A percentile compares a stretch with the other conserved stretches of the same genome.
phyloP scores from a whole-genome alignment of 2,888 invertebrate genomes.

The Xanthorhoe designata region DNA sequence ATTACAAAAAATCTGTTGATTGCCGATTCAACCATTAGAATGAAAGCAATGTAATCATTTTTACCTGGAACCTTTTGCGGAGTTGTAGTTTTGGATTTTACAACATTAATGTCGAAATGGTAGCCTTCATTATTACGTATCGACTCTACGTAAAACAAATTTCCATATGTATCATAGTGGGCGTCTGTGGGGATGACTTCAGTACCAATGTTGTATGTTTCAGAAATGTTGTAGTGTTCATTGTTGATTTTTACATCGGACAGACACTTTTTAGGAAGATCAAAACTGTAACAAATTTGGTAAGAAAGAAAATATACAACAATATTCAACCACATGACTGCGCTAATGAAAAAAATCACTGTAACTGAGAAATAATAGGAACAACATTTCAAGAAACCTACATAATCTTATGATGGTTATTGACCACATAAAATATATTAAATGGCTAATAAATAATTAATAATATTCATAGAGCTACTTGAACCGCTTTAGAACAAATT shows the following conservation, averaged over 20 bases:
- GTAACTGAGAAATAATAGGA: slow-evolving; percentile 13
- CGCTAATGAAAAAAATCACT: slow-evolving; percentile 8
- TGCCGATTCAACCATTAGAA: too few relatives aligned
- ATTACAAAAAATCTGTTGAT: too few relatives aligned
- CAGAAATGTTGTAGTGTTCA: slow-evolving; percentile 60
- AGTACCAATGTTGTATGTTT: slow-evolving; percentile 59
- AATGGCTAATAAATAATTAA: slow-evolving; percentile 14
- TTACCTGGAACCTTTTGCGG: slow-evolving; percentile 66
- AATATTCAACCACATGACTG: slow-evolving; percentile 48
- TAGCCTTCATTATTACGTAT: slow-evolving; percentile 59
- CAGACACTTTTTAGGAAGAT: slow-evolving; percentile 61
- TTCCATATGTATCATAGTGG: slow-evolving; percentile 69
- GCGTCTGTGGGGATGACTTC: slow-evolving; percentile 68
- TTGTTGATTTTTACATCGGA: slow-evolving; percentile 65
- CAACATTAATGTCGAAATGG: slow-evolving; percentile 62
- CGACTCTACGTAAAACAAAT: slow-evolving; percentile 70
- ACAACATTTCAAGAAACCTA: background rate
- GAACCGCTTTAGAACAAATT: slow-evolving; percentile 2
- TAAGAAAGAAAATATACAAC: slow-evolving; percentile 50
- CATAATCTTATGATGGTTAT: slow-evolving; percentile 10
- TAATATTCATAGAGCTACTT: slow-evolving; percentile 6
- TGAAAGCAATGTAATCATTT: slow-evolving; percentile 26
- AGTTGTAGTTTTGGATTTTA: slow-evolving; percentile 55
- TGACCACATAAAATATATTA: slow-evolving; percentile 25
- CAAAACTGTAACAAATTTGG: slow-evolving; percentile 57